A percentile compares a stretch with the other conserved stretches of the same genome.
phyloP scores from a whole-genome alignment of 1,140 invertebrate species.

The Pseudachorutes palmiensis region DNA sequence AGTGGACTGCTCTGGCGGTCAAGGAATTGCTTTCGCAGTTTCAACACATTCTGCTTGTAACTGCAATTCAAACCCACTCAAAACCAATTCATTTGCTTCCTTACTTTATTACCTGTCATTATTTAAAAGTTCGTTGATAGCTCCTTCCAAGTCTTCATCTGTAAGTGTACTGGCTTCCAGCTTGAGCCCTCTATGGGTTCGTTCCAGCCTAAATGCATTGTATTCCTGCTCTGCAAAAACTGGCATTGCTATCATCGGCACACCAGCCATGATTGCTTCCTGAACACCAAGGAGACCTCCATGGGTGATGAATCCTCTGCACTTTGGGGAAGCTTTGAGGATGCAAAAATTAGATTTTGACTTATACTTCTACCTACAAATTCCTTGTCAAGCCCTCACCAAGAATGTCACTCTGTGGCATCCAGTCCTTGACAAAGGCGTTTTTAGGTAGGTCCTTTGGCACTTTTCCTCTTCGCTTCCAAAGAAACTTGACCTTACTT shows the following conservation, averaged over 20 bases:
- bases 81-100: too few species aligned
- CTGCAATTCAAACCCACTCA: too few species aligned
- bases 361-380: too few species aligned
- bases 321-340: slow-evolving; percentile 26
- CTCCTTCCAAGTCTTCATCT: background rate
- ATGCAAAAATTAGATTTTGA: too few species aligned
- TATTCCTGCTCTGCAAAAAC: slow-evolving; percentile 31
- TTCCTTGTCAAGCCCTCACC: too few species aligned
- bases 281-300: slow-evolving; percentile 25
- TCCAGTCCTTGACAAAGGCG: slow-evolving; percentile 61
- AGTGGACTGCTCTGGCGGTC: slow-evolving; percentile 21
- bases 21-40: slow-evolving; percentile 14
- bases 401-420: slow-evolving; percentile 71
- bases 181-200: background rate
- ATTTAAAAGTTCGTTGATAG: slow-evolving; percentile 10
- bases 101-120: background rate
- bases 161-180: background rate
- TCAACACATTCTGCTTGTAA: too few species aligned
- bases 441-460: slow-evolving; percentile 57
- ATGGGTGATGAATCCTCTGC: slow-evolving; percentile 21
- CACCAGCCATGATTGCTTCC: slow-evolving; percentile 12
- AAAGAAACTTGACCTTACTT: slow-evolving; percentile 53
- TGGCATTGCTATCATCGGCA: slow-evolving; percentile 24
- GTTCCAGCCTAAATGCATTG: slow-evolving; percentile 1
- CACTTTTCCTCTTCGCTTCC: slow-evolving; percentile 65